These are phyloP conservation scores for Anodontia alba DNA, from an alignment of 2,888 invertebrate species.

Conservation along the genomic window DNA sequence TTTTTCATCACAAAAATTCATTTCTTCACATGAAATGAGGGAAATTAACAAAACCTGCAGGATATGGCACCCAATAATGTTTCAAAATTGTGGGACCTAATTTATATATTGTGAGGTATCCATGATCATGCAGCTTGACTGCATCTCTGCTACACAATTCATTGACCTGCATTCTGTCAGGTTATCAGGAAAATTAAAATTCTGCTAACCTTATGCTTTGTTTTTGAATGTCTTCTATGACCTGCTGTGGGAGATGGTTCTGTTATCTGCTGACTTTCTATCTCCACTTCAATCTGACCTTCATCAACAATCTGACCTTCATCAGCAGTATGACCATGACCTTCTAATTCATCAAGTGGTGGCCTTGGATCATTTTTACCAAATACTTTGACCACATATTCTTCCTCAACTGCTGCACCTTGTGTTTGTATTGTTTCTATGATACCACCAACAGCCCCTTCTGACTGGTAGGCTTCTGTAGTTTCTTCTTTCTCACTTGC, in stretches of 20 bases:
- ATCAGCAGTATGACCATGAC: neutral
- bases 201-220: conserved; percentile 2
- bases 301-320: neutral
- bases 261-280: neutral
- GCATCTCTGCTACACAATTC: no score
- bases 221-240: neutral
- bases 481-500: neutral
- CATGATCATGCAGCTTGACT: no score
- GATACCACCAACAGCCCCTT: conserved; percentile 40
- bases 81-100: no score
- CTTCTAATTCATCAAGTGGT: neutral
- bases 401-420: conserved; percentile 41
- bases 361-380: conserved; percentile 54
- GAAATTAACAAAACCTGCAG: no score
- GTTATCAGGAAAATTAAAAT: no score
- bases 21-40: no score
- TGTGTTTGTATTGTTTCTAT: conserved; percentile 14
- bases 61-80: no score
- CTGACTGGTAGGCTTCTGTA: conserved; percentile 29
- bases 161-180: no score
- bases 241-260: neutral
- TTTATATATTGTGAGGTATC: no score
- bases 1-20: no score
- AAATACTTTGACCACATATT: conserved; percentile 62
- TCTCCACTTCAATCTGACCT: neutral